Conservation (phyloP, 2,113 vertebrate species). For the Alligator mississippiensis region DNA sequence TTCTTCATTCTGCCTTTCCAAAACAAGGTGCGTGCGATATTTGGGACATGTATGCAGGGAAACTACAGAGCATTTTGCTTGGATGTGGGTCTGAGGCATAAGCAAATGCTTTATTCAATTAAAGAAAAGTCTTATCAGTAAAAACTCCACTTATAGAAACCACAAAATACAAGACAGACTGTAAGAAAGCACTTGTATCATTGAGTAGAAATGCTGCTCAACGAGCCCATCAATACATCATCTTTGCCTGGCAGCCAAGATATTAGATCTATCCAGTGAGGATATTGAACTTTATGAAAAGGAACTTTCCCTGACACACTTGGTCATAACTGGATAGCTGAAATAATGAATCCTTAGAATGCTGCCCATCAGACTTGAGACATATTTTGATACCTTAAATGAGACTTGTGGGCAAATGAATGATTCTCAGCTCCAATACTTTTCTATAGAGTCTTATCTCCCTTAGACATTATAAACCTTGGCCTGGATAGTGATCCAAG, state of each 20-base stretch:
- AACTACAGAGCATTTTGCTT: not conserved
- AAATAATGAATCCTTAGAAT: not conserved
- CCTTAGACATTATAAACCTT: not conserved
- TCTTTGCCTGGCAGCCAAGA: not conserved
- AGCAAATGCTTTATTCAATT: accelerated
- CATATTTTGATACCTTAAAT: not conserved
- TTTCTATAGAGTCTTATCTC: not conserved
- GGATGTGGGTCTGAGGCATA: not conserved
- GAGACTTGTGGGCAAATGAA: not conserved
- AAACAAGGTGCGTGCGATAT: too few species aligned
- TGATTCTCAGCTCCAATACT: not conserved
- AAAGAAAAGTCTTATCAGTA: not conserved
- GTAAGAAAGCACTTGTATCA: not conserved
- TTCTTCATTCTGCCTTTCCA: too few species aligned
- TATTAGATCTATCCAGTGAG: not conserved
- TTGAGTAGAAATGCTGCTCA: not conserved
- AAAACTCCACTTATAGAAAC: not conserved
- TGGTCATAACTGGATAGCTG: not conserved
- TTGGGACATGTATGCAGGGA: too few species aligned
- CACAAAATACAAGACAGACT: not conserved
- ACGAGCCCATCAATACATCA: not conserved
- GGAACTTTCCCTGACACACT: not conserved
- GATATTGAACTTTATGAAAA: not conserved
- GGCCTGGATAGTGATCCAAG: not conserved
- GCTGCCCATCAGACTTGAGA: not conserved